Conservation (phyloP, 1,140 invertebrate species). For the Musca domestica region DNA sequence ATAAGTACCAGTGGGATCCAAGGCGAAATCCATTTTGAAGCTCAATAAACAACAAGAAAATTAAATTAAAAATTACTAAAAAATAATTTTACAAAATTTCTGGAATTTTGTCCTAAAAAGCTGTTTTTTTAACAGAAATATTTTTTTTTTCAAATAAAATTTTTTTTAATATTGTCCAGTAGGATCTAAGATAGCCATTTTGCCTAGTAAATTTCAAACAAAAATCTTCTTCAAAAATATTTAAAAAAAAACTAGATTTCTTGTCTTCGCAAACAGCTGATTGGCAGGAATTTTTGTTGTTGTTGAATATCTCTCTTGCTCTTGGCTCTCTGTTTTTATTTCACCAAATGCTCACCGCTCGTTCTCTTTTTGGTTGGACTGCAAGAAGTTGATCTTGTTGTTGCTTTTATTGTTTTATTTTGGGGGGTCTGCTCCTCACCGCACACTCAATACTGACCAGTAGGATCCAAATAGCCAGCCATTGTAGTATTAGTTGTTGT, state of each 20-base stretch:
- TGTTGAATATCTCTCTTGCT: too few relatives aligned
- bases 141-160: slow-evolving; percentile 14
- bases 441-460: slow-evolving; percentile 36
- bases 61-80: neutral
- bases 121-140: neutral
- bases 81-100: neutral
- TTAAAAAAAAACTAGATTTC: neutral
- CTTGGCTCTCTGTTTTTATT: slow-evolving; percentile 5
- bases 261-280: slow-evolving; percentile 1
- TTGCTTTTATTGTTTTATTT: neutral
- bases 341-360: neutral
- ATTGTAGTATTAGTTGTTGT: slow-evolving; percentile 27
- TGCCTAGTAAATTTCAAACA: slow-evolving; percentile 8
- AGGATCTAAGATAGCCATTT: slow-evolving; percentile 47
- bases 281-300: neutral
- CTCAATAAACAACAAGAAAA: neutral
- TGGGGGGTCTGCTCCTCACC: neutral
- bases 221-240: neutral
- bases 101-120: neutral
- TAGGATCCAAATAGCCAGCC: slow-evolving; percentile 43
- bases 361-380: slow-evolving; percentile 18
- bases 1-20: slow-evolving; percentile 52
- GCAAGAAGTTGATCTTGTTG: slow-evolving; percentile 17
- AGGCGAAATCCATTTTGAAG: slow-evolving; percentile 42
- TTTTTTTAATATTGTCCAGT: slow-evolving; percentile 52